Percentiles rank a stretch among this genome's conserved stretches.
Evolutionary conservation across 2,888 invertebrate genomes (phyloP).

Genomic region (Pantelozetes paolii): DNA sequence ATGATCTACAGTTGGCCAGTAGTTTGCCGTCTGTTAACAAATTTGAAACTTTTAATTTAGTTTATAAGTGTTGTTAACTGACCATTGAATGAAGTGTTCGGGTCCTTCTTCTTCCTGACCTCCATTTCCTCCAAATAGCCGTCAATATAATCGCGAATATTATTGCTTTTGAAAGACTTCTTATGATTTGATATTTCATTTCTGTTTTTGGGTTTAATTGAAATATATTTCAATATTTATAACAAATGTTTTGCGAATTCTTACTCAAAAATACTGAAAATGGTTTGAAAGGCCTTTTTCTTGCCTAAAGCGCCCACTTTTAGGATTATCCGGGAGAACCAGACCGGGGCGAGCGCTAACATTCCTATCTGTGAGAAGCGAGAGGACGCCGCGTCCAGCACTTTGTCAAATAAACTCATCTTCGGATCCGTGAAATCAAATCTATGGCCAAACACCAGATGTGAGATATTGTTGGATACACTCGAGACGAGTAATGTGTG

Average conservation of each 20-base stretch:
- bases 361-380: slow-evolving; percentile 22
- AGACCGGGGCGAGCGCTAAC: slow-evolving; percentile 19
- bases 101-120: slow-evolving; percentile 42
- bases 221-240: not conserved
- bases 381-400: not conserved
- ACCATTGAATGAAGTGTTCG: slow-evolving; percentile 46
- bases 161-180: not conserved
- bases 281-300: not conserved
- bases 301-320: not conserved
- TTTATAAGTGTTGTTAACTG: slow-evolving; percentile 25
- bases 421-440: slow-evolving; percentile 45
- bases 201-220: not conserved
- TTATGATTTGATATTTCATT: not conserved
- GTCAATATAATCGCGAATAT: not conserved
- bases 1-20: slow-evolving; percentile 46
- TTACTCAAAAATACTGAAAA: not conserved
- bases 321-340: slow-evolving; percentile 2
- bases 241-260: not conserved
- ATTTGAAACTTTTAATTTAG: too few relatives aligned
- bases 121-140: slow-evolving; percentile 45
- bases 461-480: slow-evolving; percentile 47
- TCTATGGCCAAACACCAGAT: slow-evolving; percentile 46
- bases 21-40: slow-evolving; percentile 43
- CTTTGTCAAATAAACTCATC: slow-evolving; percentile 28
- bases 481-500: slow-evolving; percentile 40